Evolutionary conservation across 35 echinoderm and acorn worm genomes (phyloP), one percentile per base, ranked within the genome.

Genomic region (Ophiothrix spiculata): DNA sequence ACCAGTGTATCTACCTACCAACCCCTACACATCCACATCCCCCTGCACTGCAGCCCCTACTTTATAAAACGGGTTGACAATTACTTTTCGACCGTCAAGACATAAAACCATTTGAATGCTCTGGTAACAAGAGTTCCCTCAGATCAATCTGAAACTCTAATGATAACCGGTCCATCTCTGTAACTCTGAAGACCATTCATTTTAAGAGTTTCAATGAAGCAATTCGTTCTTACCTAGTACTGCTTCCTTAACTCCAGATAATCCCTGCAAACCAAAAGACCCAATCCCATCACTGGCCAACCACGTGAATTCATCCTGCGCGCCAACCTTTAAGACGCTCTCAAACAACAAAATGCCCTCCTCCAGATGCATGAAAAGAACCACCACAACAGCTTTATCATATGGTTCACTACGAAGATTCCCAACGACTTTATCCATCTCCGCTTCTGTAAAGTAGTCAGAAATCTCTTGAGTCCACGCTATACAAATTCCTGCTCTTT

Each of bases 281-380:
- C 81, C 81, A 4, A 84, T 37, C 0, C 81, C 81, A 36, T 84
- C 81, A 83, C 94, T 97, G 21, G 73, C 94, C 17, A 97, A 56
- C 86, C 90, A 97, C 8, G 90, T 89, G 31, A 97, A 97, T 56
- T 91, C 86, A 16, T 78, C 25, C 32, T 73, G 39, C 0, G 79
- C 86, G 1, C 39, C 37, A 17, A 35, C 77, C 33, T 82, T 85
- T 74, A 75, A 39, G 21, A 91, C 80, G 17, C 86, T 81, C 38
- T 77, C 39, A 80, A 97, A 80, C 0, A 97, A 73, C 39, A 78
- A 38, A 21, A 40, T 85, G 3, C 77, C 89, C 32, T 77, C 69
- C 75, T 91, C 80, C 1, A 84, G 34, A 39, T 94, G 96, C 23
- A 76, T 88, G 39, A 91, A 99, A 13, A 99, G 35, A 4, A 99